Conservation (phyloP, 2,113 vertebrate genomes). For the Pomatostomus ruficeps region DNA sequence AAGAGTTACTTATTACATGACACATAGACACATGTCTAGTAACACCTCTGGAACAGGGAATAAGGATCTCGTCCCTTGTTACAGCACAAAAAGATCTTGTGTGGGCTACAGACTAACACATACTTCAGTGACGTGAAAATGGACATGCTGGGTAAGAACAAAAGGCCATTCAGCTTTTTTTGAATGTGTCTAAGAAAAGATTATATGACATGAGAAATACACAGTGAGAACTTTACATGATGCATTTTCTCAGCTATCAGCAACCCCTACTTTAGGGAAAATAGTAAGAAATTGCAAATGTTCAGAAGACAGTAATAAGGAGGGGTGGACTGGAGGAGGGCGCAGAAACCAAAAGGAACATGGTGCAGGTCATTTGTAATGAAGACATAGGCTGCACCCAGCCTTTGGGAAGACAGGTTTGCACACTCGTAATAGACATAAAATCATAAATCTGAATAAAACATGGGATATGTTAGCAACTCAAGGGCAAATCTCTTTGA, state of each 20-base stretch:
- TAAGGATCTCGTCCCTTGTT: not conserved
- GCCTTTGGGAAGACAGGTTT: not conserved
- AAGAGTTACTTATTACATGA: not conserved
- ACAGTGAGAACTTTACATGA: not conserved
- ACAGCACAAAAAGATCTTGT: not conserved
- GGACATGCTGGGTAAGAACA: not conserved
- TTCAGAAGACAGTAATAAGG: not conserved
- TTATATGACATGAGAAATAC: not conserved
- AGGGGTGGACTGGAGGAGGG: not conserved
- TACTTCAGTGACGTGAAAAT: not conserved
- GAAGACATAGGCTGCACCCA: not conserved
- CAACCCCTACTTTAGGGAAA: not conserved
- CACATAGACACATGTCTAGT: not conserved
- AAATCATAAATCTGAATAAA: not conserved
- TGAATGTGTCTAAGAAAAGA: not conserved
- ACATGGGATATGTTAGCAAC: not conserved
- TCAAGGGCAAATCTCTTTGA: not conserved
- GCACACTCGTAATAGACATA: not conserved
- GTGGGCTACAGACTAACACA: not conserved
- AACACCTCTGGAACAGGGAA: not conserved
- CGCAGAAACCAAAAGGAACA: not conserved
- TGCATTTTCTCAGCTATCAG: not conserved
- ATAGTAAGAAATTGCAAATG: not conserved
- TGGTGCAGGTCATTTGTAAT: not conserved
- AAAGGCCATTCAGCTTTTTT: not conserved